These are phyloP conservation scores for Forbesichthys papilliferus DNA, from an alignment of 2,113 vertebrate species.

Conservation along the genomic window DNA sequence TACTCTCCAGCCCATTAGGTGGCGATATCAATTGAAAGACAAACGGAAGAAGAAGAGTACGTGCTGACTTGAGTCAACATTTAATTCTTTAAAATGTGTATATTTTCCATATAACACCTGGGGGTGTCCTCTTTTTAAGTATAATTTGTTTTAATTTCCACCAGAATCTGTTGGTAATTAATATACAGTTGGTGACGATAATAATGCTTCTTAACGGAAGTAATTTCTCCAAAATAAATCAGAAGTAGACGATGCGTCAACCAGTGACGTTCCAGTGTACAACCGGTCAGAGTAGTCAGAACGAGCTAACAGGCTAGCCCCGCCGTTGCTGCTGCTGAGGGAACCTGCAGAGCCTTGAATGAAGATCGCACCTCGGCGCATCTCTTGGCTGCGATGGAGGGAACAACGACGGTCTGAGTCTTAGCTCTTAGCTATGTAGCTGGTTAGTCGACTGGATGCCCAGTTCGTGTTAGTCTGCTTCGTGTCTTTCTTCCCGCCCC, in stretches of 20 bases:
- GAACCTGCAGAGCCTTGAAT: constrained; percentile 40
- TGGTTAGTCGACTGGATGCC: background rate
- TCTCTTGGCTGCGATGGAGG: constrained; percentile 51
- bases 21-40: no score
- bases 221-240: no score
- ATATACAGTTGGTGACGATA: no score
- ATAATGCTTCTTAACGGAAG: constrained; percentile 12
- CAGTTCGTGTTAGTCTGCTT: constrained; percentile 48
- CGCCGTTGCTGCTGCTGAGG: constrained; percentile 32
- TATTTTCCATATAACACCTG: no score
- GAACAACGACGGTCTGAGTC: constrained; percentile 54
- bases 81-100: no score
- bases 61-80: no score
- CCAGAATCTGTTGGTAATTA: no score
- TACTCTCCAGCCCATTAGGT: no score
- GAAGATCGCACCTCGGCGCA: constrained; percentile 42
- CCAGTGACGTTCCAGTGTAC: constrained; percentile 46
- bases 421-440: constrained; percentile 55
- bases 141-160: no score
- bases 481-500: constrained; percentile 12
- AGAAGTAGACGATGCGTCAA: background rate
- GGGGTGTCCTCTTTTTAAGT: no score
- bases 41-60: no score
- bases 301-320: constrained; percentile 41
- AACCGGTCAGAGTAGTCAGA: constrained; percentile 31